These are phyloP conservation scores for Drosophila navojoa DNA, from an alignment of 1,140 invertebrate genomes.

Conservation along the genomic window DNA sequence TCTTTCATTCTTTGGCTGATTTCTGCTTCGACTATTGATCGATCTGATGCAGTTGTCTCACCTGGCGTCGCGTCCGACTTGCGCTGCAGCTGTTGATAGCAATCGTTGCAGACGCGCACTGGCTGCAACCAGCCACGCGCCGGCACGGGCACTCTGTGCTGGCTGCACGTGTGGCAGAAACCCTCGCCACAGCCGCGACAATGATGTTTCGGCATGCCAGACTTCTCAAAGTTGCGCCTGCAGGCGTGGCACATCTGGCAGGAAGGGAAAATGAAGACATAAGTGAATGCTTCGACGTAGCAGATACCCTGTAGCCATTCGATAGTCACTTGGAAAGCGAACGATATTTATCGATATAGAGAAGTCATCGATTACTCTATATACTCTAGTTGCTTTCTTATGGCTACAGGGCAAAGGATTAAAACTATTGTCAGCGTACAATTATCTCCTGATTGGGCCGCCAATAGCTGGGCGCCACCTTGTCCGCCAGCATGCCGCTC, in stretches of 20 bases:
- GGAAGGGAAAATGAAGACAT: conserved; percentile 30
- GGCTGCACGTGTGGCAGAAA: conserved; percentile 88
- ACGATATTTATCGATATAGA: background rate
- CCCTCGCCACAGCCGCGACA: conserved; percentile 91
- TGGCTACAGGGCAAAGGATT: background rate
- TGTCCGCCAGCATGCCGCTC: conserved; percentile 90
- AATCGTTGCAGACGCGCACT: conserved; percentile 89
- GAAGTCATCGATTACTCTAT: no score
- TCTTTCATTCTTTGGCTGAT: no score
- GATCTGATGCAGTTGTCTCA: conserved; percentile 29
- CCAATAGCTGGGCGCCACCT: conserved; percentile 92
- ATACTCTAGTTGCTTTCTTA: no score
- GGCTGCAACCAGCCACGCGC: conserved; percentile 87
- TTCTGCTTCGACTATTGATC: no score
- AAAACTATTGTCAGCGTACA: conserved; percentile 69
- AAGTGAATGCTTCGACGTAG: background rate
- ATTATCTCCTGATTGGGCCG: conserved; percentile 90
- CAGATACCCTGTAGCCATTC: background rate
- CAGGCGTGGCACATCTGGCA: conserved; percentile 88
- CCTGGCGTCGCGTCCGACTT: conserved; percentile 70
- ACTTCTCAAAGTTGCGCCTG: conserved; percentile 85
- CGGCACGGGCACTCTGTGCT: conserved; percentile 87
- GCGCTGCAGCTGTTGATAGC: conserved; percentile 84
- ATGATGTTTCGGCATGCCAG: conserved; percentile 89
- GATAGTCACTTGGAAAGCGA: no score